Percentiles rank a stretch among this genome's conserved stretches.
Conservation (phyloP, 1,140 invertebrate species). For the Drosophila mojavensis region DNA sequence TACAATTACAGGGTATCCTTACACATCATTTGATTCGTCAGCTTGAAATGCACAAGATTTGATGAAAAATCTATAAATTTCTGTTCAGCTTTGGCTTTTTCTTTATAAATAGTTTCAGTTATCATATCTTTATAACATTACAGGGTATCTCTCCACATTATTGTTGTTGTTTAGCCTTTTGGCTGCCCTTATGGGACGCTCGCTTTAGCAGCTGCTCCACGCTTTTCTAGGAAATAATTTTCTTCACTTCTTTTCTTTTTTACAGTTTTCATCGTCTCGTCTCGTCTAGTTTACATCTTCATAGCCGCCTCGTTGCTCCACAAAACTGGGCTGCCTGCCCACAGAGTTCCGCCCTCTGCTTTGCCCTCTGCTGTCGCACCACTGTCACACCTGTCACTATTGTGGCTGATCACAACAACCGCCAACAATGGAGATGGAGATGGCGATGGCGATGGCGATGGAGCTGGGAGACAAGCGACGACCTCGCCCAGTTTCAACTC, state of each 20-base stretch:
- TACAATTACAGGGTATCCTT: neutral
- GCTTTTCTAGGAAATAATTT: constrained; percentile 76
- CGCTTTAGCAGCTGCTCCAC: constrained; percentile 42
- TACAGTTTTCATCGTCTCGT: constrained; percentile 49
- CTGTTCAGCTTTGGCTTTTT: no score
- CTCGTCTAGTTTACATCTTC: constrained; percentile 74
- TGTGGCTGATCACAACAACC: constrained; percentile 80
- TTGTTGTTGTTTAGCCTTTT: constrained; percentile 15
- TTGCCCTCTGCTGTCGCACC: constrained; percentile 52
- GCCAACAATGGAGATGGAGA: constrained; percentile 52
- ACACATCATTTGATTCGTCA: constrained; percentile 19
- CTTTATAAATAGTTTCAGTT: neutral
- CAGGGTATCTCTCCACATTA: constrained; percentile 45
- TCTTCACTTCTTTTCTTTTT: constrained; percentile 46
- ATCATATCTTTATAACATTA: no score
- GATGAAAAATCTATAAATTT: no score
- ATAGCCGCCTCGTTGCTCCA: constrained; percentile 55
- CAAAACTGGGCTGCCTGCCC: constrained; percentile 24
- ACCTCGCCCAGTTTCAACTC: constrained; percentile 40
- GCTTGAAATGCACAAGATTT: neutral
- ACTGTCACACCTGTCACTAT: constrained; percentile 80
- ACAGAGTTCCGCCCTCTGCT: neutral
- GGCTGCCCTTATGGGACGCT: neutral
- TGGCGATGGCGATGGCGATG: neutral
- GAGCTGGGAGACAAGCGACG: constrained; percentile 21